Evolutionary conservation across 2,113 vertebrate species (phyloP).

Genomic region (Acrocephalus arundinaceus): DNA sequence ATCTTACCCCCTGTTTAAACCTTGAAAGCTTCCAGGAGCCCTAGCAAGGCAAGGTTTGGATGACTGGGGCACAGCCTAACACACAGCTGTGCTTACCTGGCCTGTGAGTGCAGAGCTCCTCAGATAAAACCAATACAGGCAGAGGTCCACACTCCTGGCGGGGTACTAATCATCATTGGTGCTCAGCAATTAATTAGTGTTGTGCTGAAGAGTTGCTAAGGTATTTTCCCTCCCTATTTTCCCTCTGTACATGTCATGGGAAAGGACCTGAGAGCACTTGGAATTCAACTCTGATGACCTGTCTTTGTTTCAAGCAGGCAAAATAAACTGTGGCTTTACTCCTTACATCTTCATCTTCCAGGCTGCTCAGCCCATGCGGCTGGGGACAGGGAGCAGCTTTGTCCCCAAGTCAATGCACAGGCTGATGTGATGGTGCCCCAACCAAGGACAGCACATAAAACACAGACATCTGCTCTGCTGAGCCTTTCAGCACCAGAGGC

Average conservation of each 20-base stretch:
- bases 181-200: neutral
- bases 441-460: neutral
- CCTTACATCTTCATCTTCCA: neutral
- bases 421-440: neutral
- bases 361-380: neutral
- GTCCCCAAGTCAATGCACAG: neutral
- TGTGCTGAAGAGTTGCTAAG: neutral
- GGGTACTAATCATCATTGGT: neutral
- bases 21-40: neutral
- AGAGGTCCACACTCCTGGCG: neutral
- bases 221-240: neutral
- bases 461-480: slow-evolving; percentile 38
- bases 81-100: neutral
- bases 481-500: slow-evolving; percentile 19
- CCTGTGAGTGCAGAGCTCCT: neutral
- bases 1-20: neutral
- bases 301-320: neutral
- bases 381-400: neutral
- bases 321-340: neutral
- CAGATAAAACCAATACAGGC: neutral
- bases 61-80: neutral
- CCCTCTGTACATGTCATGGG: neutral
- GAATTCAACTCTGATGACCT: neutral
- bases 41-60: neutral
- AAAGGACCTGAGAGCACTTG: neutral